Evolutionary conservation across 2,797 vertebrate genomes (phyloP).

Genomic region (Psittacula echo): DNA sequence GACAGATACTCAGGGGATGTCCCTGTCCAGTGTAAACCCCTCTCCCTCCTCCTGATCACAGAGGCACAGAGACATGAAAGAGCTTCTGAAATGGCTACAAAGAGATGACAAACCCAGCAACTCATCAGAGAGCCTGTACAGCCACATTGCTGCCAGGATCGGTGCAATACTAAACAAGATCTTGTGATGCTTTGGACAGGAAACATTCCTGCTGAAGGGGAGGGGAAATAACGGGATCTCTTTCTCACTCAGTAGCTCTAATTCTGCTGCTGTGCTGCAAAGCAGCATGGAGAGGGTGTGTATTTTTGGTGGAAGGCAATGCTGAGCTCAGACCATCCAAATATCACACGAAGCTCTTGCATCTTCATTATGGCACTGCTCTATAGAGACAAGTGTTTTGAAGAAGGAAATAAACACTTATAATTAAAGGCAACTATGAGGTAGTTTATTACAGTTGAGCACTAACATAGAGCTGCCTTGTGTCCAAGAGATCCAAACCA

Average conservation of each 20-base stretch:
- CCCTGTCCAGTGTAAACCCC: neutral
- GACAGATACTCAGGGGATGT: neutral
- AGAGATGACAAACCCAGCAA: neutral
- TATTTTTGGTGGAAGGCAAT: constrained; percentile 12
- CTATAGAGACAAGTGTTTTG: constrained; percentile 65
- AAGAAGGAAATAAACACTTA: constrained; percentile 67
- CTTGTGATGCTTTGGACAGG: neutral
- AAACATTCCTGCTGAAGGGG: neutral
- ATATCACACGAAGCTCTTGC: neutral
- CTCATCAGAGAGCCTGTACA: neutral
- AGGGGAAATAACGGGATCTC: neutral
- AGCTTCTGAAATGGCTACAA: neutral
- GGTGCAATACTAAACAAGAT: neutral
- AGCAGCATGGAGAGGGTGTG: neutral
- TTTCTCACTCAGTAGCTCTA: neutral
- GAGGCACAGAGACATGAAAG: neutral
- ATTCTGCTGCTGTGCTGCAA: neutral
- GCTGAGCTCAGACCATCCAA: constrained; percentile 15
- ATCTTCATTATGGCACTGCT: constrained; percentile 50
- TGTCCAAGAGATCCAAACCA: constrained; percentile 52
- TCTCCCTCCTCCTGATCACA: neutral
- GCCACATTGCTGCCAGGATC: accelerated
- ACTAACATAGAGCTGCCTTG: constrained; percentile 2
- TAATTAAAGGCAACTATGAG: constrained; percentile 69
- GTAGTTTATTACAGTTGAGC: constrained; percentile 62